phyloP scores from a whole-genome alignment of 2,888 invertebrate genomes.

The Chrysodeixis includens region DNA sequence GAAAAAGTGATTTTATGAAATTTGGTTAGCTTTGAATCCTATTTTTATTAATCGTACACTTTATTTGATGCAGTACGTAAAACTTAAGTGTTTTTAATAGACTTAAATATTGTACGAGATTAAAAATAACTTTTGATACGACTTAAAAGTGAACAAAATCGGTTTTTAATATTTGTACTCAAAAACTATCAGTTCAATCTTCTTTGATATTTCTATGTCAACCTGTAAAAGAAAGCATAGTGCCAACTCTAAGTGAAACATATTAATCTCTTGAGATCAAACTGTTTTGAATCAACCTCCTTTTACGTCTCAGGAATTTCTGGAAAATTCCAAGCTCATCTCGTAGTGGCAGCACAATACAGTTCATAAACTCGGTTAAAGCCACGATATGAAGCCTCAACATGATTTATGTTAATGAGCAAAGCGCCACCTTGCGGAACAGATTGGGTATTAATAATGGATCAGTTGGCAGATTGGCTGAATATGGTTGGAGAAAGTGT shows the following conservation, averaged over 20 bases:
- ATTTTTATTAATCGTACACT: too few species aligned
- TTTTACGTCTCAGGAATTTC: slow-evolving; percentile 25
- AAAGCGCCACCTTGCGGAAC: slow-evolving; percentile 69
- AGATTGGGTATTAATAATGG: slow-evolving; percentile 77
- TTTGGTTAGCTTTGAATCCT: too few species aligned
- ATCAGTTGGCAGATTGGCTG: slow-evolving; percentile 59
- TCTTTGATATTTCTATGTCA: background rate
- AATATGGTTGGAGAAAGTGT: slow-evolving; percentile 40
- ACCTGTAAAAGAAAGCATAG: background rate
- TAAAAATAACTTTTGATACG: too few species aligned
- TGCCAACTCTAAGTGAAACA: background rate
- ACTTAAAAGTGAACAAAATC: too few species aligned
- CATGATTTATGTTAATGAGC: slow-evolving; percentile 78
- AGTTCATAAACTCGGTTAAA: slow-evolving; percentile 50
- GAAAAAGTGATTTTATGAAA: too few species aligned
- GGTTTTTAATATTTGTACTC: background rate
- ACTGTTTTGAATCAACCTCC: background rate
- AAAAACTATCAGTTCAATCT: background rate
- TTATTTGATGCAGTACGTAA: too few species aligned
- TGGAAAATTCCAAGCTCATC: slow-evolving; percentile 36
- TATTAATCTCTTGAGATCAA: slow-evolving; percentile 5
- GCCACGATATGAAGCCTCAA: slow-evolving; percentile 50
- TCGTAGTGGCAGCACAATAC: slow-evolving; percentile 36
- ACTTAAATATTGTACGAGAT: too few species aligned
- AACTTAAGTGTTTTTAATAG: too few species aligned